phyloP scores from a whole-genome alignment of 2,113 vertebrate genomes.

The Ophthalmotilapia sp. region DNA sequence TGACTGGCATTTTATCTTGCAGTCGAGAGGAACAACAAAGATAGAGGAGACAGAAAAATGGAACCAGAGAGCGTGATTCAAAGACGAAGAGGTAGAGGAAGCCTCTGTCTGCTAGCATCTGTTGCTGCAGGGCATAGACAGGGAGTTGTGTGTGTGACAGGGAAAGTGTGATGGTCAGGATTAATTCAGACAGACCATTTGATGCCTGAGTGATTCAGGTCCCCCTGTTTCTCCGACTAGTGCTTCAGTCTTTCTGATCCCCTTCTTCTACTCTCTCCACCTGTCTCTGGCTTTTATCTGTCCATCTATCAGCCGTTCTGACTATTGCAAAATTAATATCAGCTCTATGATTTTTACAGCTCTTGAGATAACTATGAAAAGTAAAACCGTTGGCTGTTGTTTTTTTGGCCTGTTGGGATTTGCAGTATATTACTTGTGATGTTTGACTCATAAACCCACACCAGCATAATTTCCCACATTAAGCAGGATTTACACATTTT shows the following conservation, averaged over 20 bases:
- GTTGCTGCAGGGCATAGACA: constrained; percentile 45
- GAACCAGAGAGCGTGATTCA: constrained; percentile 18
- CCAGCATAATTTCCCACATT: not conserved
- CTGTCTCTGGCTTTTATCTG: not conserved
- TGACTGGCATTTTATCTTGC: constrained; percentile 62
- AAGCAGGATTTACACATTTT: not conserved
- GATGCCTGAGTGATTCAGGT: constrained; percentile 49
- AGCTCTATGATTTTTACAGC: not conserved
- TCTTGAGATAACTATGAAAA: not conserved
- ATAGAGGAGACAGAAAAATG: constrained; percentile 33
- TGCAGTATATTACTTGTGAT: not conserved
- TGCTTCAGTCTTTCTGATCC: not conserved
- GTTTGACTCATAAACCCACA: not conserved
- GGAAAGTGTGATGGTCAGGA: constrained; percentile 43
- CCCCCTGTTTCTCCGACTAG: constrained; percentile 33
- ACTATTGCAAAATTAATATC: not conserved
- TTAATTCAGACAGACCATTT: constrained; percentile 63
- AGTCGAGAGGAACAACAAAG: constrained; percentile 39
- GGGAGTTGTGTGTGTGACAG: constrained; percentile 15
- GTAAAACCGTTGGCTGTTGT: not conserved
- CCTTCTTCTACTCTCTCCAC: not conserved
- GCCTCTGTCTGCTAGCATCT: constrained; percentile 42
- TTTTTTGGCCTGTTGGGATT: not conserved
- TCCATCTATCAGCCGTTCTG: not conserved
- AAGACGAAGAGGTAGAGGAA: constrained; percentile 36